A percentile compares a stretch with the other conserved stretches of the same genome.
Conservation (phyloP, 2,113 vertebrate genomes). For the Pedionomus torquatus region DNA sequence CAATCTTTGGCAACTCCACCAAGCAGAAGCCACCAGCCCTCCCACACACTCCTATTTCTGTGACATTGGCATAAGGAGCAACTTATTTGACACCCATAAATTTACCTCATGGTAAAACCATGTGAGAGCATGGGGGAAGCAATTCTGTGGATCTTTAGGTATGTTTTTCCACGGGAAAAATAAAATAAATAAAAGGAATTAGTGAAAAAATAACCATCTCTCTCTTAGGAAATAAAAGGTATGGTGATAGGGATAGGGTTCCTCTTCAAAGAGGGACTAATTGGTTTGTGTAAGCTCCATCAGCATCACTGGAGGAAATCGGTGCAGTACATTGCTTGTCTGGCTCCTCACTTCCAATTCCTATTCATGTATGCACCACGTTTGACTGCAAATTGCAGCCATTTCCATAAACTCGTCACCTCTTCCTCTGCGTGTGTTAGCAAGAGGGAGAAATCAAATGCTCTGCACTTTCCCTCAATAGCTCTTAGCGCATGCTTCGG, state of each 20-base stretch:
- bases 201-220: neutral
- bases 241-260: neutral
- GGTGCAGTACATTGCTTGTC: neutral
- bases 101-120: neutral
- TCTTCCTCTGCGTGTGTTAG: constrained; percentile 9
- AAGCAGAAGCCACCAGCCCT: constrained; percentile 36
- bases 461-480: constrained; percentile 18
- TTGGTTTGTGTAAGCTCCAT: neutral
- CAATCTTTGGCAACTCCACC: constrained; percentile 21
- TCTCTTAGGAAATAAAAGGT: neutral
- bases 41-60: constrained; percentile 41
- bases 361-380: constrained; percentile 2
- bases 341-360: constrained; percentile 8
- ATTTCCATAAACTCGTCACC: constrained; percentile 35
- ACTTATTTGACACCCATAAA: constrained; percentile 8
- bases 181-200: neutral
- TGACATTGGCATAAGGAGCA: constrained; percentile 32
- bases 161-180: neutral
- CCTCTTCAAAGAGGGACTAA: neutral
- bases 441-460: constrained; percentile 38
- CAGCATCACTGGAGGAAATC: neutral
- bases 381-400: constrained; percentile 50
- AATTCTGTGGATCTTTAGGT: neutral
- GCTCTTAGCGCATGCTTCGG: neutral
- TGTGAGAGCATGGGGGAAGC: neutral